A percentile compares a stretch with the other conserved stretches of the same genome.
These are phyloP conservation scores for Epirrita christyi DNA, from an alignment of 2,888 invertebrate species.

Conservation along the genomic window DNA sequence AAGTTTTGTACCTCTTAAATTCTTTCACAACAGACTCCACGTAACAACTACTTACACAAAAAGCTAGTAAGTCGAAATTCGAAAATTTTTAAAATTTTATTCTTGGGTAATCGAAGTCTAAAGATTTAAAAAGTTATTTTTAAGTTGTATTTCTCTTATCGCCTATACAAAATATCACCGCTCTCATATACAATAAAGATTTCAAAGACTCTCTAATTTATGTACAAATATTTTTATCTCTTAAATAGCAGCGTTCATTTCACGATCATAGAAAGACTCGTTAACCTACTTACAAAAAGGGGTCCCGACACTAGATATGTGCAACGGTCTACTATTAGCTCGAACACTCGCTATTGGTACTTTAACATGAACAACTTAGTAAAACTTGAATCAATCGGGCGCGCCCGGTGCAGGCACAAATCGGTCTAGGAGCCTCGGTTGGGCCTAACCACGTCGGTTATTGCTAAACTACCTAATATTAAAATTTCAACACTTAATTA, in stretches of 20 bases:
- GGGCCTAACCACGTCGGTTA: conserved; percentile 42
- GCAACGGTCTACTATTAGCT: conserved; percentile 46
- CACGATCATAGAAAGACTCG: conserved; percentile 46
- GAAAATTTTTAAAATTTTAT: conserved; percentile 43
- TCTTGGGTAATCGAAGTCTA: conserved; percentile 55
- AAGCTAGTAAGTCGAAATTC: conserved; percentile 61
- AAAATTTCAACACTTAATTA: conserved; percentile 72
- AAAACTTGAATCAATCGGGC: conserved; percentile 47
- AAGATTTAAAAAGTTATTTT: conserved; percentile 59
- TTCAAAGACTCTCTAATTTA: conserved; percentile 60
- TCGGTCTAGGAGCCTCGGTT: conserved; percentile 50
- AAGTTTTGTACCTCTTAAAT: conserved; percentile 49
- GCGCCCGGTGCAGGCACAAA: conserved; percentile 58
- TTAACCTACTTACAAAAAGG: conserved; percentile 50
- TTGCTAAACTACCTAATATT: conserved; percentile 69
- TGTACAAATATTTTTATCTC: conserved; percentile 70
- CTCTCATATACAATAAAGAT: conserved; percentile 73
- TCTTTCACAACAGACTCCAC: conserved; percentile 49
- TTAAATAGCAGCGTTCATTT: conserved; percentile 65
- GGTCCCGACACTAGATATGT: conserved; percentile 57
- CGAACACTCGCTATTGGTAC: conserved; percentile 48
- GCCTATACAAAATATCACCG: conserved; percentile 80
- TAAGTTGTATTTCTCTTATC: conserved; percentile 56
- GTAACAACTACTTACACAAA: conserved; percentile 66
- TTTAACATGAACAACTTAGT: conserved; percentile 54